Evolutionary conservation across 2,888 invertebrate species (phyloP).

Genomic region (Drosophila bunnanda): DNA sequence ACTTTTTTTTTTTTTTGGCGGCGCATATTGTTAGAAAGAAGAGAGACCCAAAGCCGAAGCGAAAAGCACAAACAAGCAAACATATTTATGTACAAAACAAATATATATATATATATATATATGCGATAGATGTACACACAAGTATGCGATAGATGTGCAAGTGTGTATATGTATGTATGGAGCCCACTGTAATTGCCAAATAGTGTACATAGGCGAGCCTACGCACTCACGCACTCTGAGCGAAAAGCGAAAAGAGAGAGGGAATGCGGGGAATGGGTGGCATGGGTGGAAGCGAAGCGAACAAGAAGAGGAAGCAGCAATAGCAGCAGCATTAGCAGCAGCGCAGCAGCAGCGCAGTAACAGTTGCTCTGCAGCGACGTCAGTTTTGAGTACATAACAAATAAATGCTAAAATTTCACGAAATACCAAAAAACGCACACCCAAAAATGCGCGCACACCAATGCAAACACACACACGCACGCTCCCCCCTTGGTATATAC

Average conservation of each 20-base stretch:
- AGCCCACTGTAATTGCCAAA: slow-evolving; percentile 63
- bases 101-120: slow-evolving; percentile 37
- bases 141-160: slow-evolving; percentile 29
- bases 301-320: slow-evolving; percentile 16
- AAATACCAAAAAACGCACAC: slow-evolving; percentile 68
- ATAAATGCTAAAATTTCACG: slow-evolving; percentile 79
- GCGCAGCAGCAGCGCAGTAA: slow-evolving; percentile 38
- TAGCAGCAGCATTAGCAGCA: slow-evolving; percentile 36
- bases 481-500: slow-evolving; percentile 35
- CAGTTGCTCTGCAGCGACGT: slow-evolving; percentile 47
- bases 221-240: slow-evolving; percentile 53
- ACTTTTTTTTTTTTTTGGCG: slow-evolving; percentile 23
- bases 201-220: slow-evolving; percentile 73
- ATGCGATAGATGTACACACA: slow-evolving; percentile 24
- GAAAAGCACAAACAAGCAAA: slow-evolving; percentile 46
- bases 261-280: not conserved
- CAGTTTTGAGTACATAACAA: slow-evolving; percentile 75
- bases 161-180: slow-evolving; percentile 8
- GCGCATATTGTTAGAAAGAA: slow-evolving; percentile 25
- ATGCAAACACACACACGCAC: slow-evolving; percentile 34
- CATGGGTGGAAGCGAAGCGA: too few species aligned
- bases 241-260: slow-evolving; percentile 15
- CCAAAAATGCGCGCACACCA: slow-evolving; percentile 55
- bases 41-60: slow-evolving; percentile 21
- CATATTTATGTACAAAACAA: slow-evolving; percentile 35